Evolutionary conservation across 1,140 invertebrate species (phyloP), one percentile per base, ranked within the genome.

Genomic region (Lamellibrachia luymesi): DNA sequence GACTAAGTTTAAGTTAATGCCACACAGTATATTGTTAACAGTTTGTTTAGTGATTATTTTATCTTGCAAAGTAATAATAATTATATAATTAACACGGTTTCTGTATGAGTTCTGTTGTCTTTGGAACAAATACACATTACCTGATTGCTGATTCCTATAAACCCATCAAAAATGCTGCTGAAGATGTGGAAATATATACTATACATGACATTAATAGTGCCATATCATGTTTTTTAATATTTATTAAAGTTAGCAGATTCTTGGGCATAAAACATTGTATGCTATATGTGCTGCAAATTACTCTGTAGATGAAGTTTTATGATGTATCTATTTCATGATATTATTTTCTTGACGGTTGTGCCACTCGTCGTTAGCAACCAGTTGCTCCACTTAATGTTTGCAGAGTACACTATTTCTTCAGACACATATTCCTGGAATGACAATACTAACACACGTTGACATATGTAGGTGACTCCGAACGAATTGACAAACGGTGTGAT

Each of bases 401-500:
- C 64, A 4, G 25, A 80, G 64, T 80, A 22, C 64, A 4, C 13
- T 4, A 22, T 80, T 80, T 80, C 13, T 80, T 80, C 6, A 6
- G 52, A 56, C 17, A 17, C 1, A 80, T 22, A 22, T 2, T 80
- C 13, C 0, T 80, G 64, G 64, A 80, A 80, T 80, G 64, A 80
- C 13, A 56, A 56, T 7, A 80, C 64, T 80, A 22, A 22, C 13
- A 6, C 13, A 22, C 90, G 27, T 8, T 91, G 91, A 91, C 91
- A 17, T 91, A 95, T 95, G 93, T 95, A 97, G 97, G 99, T 98
- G 96, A 98, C 98, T 64, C 97, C 98, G 94, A 99, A 99, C 96
- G 99, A 99, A 96, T 97, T 99, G 94, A 98, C 98, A 94, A 99
- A 99, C 96, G 98, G 99, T 91, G 99, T 99, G 92, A 99, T 99